Evolutionary conservation across 2,888 invertebrate species (phyloP).

Genomic region (Xestia xanthographa): DNA sequence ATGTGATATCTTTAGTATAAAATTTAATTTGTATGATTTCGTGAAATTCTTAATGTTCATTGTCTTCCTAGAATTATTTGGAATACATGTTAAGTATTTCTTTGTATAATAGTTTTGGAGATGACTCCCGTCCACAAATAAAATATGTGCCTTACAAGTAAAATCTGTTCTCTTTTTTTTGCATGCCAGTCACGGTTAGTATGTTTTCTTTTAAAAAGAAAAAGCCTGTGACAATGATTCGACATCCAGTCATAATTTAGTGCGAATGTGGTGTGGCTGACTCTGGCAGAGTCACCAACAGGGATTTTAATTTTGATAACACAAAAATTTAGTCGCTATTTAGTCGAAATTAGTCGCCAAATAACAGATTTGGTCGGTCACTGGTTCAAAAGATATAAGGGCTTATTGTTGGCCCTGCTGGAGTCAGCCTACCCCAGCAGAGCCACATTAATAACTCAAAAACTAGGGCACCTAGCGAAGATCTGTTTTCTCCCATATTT

Average conservation of each 20-base stretch:
- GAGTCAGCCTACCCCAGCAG: too few relatives aligned
- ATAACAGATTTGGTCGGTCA: too few relatives aligned
- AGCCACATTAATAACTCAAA: too few relatives aligned
- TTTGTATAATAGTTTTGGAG: slow-evolving; percentile 65
- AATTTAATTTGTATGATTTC: slow-evolving; percentile 62
- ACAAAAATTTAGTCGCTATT: too few relatives aligned
- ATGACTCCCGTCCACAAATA: slow-evolving; percentile 78
- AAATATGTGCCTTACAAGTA: slow-evolving; percentile 72
- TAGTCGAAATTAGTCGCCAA: too few relatives aligned
- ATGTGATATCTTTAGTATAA: slow-evolving; percentile 67
- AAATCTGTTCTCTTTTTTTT: slow-evolving; percentile 35
- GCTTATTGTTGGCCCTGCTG: too few relatives aligned
- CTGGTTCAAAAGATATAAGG: too few relatives aligned
- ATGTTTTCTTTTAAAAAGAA: background rate
- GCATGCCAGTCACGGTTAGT: background rate
- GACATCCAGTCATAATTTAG: background rate
- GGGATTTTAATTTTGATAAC: too few relatives aligned
- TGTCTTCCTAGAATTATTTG: slow-evolving; percentile 57
- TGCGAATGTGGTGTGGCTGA: too few relatives aligned
- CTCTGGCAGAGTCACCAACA: too few relatives aligned
- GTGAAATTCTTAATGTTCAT: slow-evolving; percentile 45
- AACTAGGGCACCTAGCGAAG: too few relatives aligned
- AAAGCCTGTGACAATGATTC: background rate
- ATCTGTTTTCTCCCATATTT: too few relatives aligned
- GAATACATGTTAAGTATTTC: slow-evolving; percentile 60